These are phyloP conservation scores for Acanthosepion esculentum DNA, from an alignment of 2,888 invertebrate genomes.

Conservation along the genomic window DNA sequence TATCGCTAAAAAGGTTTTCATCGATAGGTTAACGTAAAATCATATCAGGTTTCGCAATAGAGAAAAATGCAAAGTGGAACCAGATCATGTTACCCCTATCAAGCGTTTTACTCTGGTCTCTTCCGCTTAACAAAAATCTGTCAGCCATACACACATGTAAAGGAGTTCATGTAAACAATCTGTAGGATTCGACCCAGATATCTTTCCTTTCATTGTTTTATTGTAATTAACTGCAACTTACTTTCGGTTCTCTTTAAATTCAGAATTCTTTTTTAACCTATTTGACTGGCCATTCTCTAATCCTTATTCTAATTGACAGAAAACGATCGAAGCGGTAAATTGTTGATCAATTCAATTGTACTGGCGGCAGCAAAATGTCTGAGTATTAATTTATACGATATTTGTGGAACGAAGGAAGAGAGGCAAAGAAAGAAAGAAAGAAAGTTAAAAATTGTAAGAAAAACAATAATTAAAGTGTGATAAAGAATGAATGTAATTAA, in stretches of 20 bases:
- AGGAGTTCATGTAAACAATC: not conserved
- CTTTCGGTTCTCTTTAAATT: not conserved
- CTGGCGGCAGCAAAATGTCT: not conserved
- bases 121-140: no score
- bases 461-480: not conserved
- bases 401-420: not conserved
- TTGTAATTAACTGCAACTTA: no score
- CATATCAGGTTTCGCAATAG: no score
- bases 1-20: no score
- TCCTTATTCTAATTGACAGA: not conserved
- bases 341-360: constrained; percentile 8
- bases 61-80: no score
- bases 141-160: not conserved
- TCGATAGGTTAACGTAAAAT: no score
- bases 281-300: not conserved
- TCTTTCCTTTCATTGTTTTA: no score
- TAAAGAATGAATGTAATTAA: no score
- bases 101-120: no score
- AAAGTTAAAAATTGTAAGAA: not conserved
- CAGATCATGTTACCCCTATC: no score
- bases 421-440: not conserved
- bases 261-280: no score
- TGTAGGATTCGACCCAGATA: not conserved
- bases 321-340: not conserved
- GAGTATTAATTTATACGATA: not conserved